phyloP scores from a whole-genome alignment of 2,888 invertebrate species.

The Shargacucullia verbasci region DNA sequence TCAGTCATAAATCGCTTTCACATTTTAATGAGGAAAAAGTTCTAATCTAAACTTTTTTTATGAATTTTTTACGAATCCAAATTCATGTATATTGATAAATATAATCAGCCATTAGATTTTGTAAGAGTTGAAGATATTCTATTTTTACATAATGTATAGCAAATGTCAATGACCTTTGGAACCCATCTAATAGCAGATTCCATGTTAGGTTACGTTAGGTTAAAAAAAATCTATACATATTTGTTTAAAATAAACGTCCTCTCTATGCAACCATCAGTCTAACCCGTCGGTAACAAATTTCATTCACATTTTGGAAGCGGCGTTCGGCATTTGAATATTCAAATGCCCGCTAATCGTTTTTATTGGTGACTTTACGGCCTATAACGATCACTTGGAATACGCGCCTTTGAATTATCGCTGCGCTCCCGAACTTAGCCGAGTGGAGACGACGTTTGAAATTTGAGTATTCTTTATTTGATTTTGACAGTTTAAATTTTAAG shows the following conservation, averaged over 20 bases:
- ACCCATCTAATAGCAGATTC: too few species aligned
- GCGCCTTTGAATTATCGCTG: slow-evolving; percentile 69
- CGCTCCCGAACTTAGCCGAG: slow-evolving; percentile 59
- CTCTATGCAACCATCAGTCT: slow-evolving; percentile 44
- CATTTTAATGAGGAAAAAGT: too few species aligned
- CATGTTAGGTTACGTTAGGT: too few species aligned
- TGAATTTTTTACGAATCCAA: too few species aligned
- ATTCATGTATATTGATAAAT: too few species aligned
- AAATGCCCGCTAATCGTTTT: slow-evolving; percentile 84
- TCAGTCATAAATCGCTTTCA: too few species aligned
- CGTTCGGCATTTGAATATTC: slow-evolving; percentile 83
- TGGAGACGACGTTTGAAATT: slow-evolving; percentile 53
- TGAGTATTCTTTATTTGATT: slow-evolving; percentile 38
- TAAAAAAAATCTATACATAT: too few species aligned
- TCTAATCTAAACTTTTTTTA: too few species aligned
- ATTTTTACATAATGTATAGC: too few species aligned
- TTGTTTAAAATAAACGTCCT: slow-evolving; percentile 14
- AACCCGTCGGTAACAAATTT: slow-evolving; percentile 57
- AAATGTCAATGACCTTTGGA: too few species aligned
- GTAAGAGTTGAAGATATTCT: too few species aligned
- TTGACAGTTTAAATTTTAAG: slow-evolving; percentile 32
- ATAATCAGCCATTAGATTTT: too few species aligned
- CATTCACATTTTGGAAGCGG: slow-evolving; percentile 75
- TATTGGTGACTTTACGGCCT: slow-evolving; percentile 85
- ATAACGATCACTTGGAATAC: slow-evolving; percentile 79